Evolutionary conservation across 2,113 vertebrate species (phyloP).

Genomic region (Chlamydotis undulata): DNA sequence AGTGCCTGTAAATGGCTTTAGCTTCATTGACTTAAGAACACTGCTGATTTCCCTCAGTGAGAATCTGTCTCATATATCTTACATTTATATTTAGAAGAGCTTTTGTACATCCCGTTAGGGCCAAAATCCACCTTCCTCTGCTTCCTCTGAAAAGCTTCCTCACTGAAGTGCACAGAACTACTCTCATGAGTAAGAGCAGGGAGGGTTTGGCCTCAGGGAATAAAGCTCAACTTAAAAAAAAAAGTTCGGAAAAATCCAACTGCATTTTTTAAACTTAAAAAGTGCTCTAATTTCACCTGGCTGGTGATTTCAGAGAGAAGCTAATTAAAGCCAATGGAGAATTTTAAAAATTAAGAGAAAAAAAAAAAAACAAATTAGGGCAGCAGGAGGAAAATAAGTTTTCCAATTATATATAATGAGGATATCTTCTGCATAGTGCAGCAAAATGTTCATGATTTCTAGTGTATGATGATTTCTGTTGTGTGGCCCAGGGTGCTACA

Average conservation of each 20-base stretch:
- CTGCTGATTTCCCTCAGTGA: neutral
- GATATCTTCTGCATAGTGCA: neutral
- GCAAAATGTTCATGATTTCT: neutral
- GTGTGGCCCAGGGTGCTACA: neutral
- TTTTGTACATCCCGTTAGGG: neutral
- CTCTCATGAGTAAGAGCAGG: slow-evolving; percentile 15
- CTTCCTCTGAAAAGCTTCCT: slow-evolving; percentile 25
- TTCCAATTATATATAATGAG: slow-evolving; percentile 30
- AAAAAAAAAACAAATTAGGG: slow-evolving; percentile 10
- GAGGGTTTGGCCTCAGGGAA: slow-evolving; percentile 38
- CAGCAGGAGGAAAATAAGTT: slow-evolving; percentile 30
- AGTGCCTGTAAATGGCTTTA: neutral
- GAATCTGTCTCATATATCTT: neutral
- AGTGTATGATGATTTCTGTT: neutral
- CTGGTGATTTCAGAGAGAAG: slow-evolving; percentile 18
- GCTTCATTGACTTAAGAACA: neutral
- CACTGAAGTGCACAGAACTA: slow-evolving; percentile 7
- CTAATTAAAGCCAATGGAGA: slow-evolving; percentile 38
- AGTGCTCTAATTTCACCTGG: slow-evolving; percentile 53
- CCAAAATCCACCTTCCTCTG: neutral
- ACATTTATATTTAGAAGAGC: slow-evolving; percentile 41
- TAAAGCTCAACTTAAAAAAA: neutral
- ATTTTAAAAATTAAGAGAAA: neutral
- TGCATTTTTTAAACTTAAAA: slow-evolving; percentile 14
- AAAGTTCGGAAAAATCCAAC: neutral